These are phyloP conservation scores for Scomber japonicus DNA, from an alignment of 2,113 vertebrate genomes.

Conservation along the genomic window DNA sequence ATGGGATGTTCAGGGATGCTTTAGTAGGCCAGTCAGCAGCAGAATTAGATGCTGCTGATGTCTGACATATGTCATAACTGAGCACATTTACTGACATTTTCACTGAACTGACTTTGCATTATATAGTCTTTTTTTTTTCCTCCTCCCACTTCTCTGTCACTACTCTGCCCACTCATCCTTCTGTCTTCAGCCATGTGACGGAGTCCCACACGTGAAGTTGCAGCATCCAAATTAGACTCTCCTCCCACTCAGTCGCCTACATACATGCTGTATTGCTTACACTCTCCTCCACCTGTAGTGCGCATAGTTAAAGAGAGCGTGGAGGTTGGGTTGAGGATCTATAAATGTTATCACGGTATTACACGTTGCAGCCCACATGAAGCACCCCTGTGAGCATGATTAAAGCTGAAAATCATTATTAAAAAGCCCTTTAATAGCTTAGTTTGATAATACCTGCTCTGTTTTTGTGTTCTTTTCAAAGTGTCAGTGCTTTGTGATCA, in stretches of 20 bases:
- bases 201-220: slow-evolving; percentile 55
- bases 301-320: slow-evolving; percentile 29
- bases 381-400: neutral
- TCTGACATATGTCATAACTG: slow-evolving; percentile 35
- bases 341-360: slow-evolving; percentile 29
- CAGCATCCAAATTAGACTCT: slow-evolving; percentile 41
- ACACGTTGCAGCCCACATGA: slow-evolving; percentile 11
- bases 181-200: slow-evolving; percentile 54
- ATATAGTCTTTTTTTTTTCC: neutral
- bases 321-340: slow-evolving; percentile 47
- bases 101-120: neutral
- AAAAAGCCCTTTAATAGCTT: slow-evolving; percentile 10
- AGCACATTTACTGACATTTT: slow-evolving; percentile 41
- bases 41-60: slow-evolving; percentile 33
- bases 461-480: neutral
- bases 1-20: slow-evolving; percentile 12
- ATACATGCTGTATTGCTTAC: slow-evolving; percentile 50
- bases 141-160: slow-evolving; percentile 21
- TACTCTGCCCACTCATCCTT: slow-evolving; percentile 53
- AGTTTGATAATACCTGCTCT: neutral
- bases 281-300: slow-evolving; percentile 61
- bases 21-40: slow-evolving; percentile 37
- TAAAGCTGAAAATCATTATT: slow-evolving; percentile 8
- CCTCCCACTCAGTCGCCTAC: slow-evolving; percentile 62
- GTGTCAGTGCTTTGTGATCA: neutral